Percentiles rank a stretch among this genome's conserved stretches.
Evolutionary conservation across 2,797 vertebrate genomes (phyloP).

Genomic region (Balearica regulorum): DNA sequence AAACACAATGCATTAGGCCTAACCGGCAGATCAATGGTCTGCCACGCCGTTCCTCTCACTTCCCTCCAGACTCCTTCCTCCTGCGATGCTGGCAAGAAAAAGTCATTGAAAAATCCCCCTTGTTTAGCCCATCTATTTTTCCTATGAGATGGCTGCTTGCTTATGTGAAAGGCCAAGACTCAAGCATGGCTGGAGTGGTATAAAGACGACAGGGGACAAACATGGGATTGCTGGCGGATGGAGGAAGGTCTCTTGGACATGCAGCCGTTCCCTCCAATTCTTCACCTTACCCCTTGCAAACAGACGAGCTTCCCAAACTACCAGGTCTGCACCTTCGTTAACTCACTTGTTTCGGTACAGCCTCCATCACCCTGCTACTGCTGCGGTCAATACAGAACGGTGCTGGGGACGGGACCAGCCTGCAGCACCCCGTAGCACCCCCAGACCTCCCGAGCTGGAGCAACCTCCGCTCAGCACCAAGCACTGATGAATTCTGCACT

Average conservation of each 20-base stretch:
- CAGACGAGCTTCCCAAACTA: neutral
- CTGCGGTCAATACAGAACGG: neutral
- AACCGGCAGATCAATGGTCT: conserved; percentile 16
- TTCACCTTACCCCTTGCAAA: neutral
- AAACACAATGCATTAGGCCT: neutral
- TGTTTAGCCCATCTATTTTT: conserved; percentile 5
- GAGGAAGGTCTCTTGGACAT: neutral
- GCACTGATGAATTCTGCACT: neutral
- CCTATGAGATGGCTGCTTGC: neutral
- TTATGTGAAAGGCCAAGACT: neutral
- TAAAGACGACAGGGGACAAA: neutral
- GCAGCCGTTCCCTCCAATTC: neutral
- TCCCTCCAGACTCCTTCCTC: conserved; percentile 12
- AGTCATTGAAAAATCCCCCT: neutral
- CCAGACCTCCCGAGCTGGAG: neutral
- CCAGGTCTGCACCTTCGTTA: neutral
- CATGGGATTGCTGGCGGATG: neutral
- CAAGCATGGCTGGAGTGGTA: neutral
- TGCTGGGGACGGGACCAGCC: neutral
- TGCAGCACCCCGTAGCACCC: neutral
- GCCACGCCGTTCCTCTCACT: neutral
- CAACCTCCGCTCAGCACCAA: neutral
- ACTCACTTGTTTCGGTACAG: neutral
- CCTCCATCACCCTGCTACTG: neutral
- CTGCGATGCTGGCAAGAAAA: neutral